Conservation (phyloP, 2,113 vertebrate species). For the Spea bombifrons region DNA sequence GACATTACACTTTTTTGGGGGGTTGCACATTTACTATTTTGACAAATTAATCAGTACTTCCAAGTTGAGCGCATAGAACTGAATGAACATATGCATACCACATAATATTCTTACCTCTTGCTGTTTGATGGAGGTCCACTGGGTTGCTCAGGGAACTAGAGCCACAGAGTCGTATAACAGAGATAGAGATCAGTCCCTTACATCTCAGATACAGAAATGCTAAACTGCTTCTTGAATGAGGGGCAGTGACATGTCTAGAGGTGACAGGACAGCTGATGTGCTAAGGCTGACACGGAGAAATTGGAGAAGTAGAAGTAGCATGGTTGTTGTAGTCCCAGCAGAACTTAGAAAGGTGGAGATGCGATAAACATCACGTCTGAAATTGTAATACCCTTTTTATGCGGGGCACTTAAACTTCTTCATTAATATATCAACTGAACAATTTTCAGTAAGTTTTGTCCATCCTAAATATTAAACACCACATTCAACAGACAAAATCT, state of each 20-base stretch:
- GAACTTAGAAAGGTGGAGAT: neutral
- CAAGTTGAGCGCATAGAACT: too few species aligned
- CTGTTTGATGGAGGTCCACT: conserved; percentile 9
- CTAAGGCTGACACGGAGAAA: conserved; percentile 73
- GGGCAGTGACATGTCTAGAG: conserved; percentile 70
- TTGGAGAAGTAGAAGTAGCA: conserved; percentile 57
- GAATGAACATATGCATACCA: neutral
- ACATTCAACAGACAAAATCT: neutral
- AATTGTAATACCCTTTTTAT: too few species aligned
- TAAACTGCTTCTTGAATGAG: conserved; percentile 38
- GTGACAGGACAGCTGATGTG: conserved; percentile 70
- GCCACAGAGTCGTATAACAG: neutral
- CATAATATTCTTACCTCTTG: neutral
- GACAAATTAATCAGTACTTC: too few species aligned
- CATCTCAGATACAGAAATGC: conserved; percentile 51
- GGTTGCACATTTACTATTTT: too few species aligned
- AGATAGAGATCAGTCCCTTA: conserved; percentile 26
- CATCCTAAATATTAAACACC: neutral
- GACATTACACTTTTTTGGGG: too few species aligned
- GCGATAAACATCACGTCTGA: neutral
- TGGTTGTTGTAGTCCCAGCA: conserved; percentile 16
- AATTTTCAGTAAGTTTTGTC: neutral
- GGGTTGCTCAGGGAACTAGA: neutral
- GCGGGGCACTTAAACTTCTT: too few species aligned
- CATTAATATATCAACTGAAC: too few species aligned